phyloP scores from a whole-genome alignment of 2,797 vertebrate genomes.

The Sebastes oblongus region DNA sequence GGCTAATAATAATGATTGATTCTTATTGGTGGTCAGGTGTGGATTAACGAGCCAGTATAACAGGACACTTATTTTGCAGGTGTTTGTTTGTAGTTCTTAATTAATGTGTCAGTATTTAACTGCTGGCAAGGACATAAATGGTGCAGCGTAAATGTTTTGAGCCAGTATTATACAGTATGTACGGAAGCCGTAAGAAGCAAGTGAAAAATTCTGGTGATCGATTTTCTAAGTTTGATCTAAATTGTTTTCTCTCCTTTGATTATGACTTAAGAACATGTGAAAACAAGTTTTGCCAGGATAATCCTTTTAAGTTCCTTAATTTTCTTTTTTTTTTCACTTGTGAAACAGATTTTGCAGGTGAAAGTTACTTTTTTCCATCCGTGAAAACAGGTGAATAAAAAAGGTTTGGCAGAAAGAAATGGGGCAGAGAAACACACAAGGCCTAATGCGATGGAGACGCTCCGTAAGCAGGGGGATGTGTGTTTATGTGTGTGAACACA shows the following conservation, averaged over 20 bases:
- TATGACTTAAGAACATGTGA: neutral
- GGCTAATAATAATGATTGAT: neutral
- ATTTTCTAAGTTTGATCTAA: neutral
- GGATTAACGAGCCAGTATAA: neutral
- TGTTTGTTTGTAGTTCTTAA: neutral
- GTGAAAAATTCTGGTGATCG: neutral
- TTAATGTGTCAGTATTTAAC: neutral
- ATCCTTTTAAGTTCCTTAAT: neutral
- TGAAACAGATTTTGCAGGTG: too few species aligned
- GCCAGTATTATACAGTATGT: neutral
- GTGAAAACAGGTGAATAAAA: too few species aligned
- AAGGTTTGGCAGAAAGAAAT: constrained; percentile 52
- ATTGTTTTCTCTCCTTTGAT: neutral
- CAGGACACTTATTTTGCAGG: neutral
- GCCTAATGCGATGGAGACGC: constrained; percentile 13
- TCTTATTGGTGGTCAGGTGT: neutral
- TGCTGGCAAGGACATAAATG: neutral
- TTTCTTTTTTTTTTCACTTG: too few species aligned
- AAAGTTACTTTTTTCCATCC: too few species aligned
- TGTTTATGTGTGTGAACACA: neutral
- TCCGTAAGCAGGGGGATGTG: neutral
- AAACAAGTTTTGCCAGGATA: neutral
- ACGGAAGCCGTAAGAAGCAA: neutral
- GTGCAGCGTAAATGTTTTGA: neutral
- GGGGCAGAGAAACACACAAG: constrained; percentile 49